A percentile compares a stretch with the other conserved stretches of the same genome.
Conservation (phyloP, 37 sponge, comb jelly and placozoan genomes). For the Agelas oroides region DNA sequence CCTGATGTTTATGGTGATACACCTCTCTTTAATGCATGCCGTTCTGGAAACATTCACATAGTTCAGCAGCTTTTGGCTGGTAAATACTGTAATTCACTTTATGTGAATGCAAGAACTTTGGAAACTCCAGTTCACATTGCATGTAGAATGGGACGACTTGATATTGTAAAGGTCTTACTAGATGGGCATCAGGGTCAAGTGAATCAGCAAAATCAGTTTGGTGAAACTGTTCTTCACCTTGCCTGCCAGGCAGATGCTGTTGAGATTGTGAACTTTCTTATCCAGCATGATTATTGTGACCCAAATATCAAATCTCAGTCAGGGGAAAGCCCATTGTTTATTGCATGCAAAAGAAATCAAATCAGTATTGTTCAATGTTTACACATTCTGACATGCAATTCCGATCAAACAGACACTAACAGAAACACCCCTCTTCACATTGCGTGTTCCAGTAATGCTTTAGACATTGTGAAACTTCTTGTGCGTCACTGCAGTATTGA, state of each 20-base stretch:
- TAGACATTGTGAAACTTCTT: too few species aligned
- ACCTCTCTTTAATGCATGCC: conserved; percentile 2
- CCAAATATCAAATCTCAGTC: too few species aligned
- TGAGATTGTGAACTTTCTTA: neutral
- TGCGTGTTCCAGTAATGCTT: too few species aligned
- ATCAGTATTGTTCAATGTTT: too few species aligned
- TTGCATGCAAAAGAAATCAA: too few species aligned
- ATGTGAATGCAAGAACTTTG: neutral
- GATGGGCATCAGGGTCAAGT: neutral
- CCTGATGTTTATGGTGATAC: conserved; percentile 4
- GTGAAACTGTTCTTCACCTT: neutral
- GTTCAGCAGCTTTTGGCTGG: neutral
- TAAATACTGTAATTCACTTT: neutral
- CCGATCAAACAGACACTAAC: too few species aligned
- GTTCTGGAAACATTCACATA: neutral
- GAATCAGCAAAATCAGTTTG: neutral
- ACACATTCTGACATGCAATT: too few species aligned
- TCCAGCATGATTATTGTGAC: neutral
- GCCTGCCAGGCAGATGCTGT: neutral
- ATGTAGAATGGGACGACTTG: neutral
- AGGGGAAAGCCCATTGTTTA: too few species aligned
- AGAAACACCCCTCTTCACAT: too few species aligned
- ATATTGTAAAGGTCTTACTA: neutral
- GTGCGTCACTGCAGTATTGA: too few species aligned
- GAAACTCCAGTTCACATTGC: conserved; percentile 17